Conservation (phyloP, 2,888 invertebrate genomes). For the Pristionchus japonicus region DNA sequence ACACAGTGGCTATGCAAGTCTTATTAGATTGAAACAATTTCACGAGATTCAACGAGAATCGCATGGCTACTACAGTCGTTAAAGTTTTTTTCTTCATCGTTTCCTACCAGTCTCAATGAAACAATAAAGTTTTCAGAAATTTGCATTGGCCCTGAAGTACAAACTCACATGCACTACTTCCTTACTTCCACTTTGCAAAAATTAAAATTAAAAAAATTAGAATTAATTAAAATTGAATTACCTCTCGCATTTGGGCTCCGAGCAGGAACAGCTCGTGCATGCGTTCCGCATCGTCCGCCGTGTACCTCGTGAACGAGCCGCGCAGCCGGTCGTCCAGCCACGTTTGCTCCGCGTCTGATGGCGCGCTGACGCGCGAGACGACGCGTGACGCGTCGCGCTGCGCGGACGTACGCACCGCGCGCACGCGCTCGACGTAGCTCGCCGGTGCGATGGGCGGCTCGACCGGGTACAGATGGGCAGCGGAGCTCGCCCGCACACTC, state of each 20-base stretch:
- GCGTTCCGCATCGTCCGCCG: not conserved
- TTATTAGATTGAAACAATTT: no score
- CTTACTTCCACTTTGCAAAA: no score
- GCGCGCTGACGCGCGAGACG: not conserved
- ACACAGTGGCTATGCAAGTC: no score
- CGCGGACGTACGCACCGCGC: not conserved
- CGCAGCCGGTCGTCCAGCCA: not conserved
- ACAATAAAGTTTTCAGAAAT: no score
- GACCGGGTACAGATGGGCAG: not conserved
- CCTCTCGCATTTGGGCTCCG: not conserved
- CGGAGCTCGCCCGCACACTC: not conserved
- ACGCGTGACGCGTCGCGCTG: not conserved
- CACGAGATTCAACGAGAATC: no score
- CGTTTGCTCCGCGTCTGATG: not conserved
- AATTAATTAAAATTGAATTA: no score
- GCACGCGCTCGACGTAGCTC: not conserved
- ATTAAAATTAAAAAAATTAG: no score
- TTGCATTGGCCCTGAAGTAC: no score
- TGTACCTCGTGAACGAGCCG: not conserved
- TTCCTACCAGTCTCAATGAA: no score
- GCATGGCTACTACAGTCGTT: no score
- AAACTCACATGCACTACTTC: no score
- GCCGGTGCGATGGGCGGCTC: not conserved
- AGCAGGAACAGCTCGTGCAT: not conserved
- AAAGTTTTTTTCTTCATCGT: no score